Conservation (phyloP, 2,888 invertebrate genomes). For the Euclidia mi region DNA sequence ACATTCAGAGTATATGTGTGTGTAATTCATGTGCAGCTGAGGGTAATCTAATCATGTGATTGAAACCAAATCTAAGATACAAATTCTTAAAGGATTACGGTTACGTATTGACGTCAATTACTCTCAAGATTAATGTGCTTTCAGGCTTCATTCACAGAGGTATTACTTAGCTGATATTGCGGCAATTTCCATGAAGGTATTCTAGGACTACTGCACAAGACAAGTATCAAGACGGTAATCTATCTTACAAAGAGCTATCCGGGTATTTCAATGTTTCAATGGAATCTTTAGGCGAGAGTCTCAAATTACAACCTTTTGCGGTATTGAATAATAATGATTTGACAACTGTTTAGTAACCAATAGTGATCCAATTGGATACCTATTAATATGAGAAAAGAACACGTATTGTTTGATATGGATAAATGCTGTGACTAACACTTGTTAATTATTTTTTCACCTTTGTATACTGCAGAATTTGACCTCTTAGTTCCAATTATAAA, state of each 20-base stretch:
- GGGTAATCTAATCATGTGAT: too few species aligned
- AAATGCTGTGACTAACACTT: too few species aligned
- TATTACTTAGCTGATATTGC: constrained; percentile 8
- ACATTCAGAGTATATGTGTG: too few species aligned
- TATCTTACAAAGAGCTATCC: constrained; percentile 12
- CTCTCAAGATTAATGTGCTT: constrained; percentile 11
- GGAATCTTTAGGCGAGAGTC: background rate
- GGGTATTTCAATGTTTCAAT: constrained; percentile 13
- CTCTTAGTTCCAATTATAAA: too few species aligned
- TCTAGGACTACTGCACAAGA: constrained; percentile 14
- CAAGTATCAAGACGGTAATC: constrained; percentile 23
- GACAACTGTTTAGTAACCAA: too few species aligned
- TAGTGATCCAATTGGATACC: too few species aligned
- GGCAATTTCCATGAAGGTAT: constrained; percentile 8
- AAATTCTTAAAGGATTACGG: background rate
- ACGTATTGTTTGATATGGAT: too few species aligned
- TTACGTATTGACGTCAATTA: constrained; percentile 4
- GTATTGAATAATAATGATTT: background rate
- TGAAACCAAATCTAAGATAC: background rate
- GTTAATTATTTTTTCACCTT: too few species aligned
- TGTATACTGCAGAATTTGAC: too few species aligned
- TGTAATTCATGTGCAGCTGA: too few species aligned
- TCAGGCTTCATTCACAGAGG: constrained; percentile 3
- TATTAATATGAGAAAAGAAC: too few species aligned
- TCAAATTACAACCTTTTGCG: background rate